Base-by-base conservation (phyloP, 2,888 invertebrate genomes). In the Bimastos eiseni region DNA sequence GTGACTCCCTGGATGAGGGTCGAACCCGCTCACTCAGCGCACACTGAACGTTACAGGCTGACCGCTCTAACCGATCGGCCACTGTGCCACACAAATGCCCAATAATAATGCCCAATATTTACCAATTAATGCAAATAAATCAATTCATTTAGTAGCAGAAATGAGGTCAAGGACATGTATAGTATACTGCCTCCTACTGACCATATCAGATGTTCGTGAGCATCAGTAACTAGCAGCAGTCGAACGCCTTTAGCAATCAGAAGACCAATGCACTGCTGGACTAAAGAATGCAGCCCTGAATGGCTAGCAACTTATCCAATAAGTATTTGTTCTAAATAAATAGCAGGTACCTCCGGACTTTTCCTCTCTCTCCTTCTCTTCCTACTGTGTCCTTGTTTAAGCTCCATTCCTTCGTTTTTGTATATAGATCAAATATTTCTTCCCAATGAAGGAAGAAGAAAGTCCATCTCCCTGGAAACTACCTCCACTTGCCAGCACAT, bases 301-400 rank as follows among this genome's bases (percentile, higher is more conserved):
- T 70, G 70, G 70, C n/a, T 70, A 70, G 70, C 55, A n/a, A n/a
- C 70, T 70, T 70, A 70, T n/a, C 70, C 30, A n/a, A 11, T 70
- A n/a, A 70, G 70, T 70, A 30, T 70, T 30, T 70, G 70, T 70
- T 70, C 30, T n/a, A 70, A 70, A n/a, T 70, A 70, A 70, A n/a
- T n/a, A n/a, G 70, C 30, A 70, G 70, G 8, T 70, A 49, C 70
- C 30, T 70, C n/a, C 30, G 70, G 70, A 70, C 70, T n/a, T n/a
- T 11, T 70, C 70, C 70, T 70, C 70, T n/a, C n/a, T n/a, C 70
- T 70, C 19, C 55, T 30, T n/a, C 70, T 70, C n/a, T n/a, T 70
- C 70, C 70, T 70, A 30, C 70, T 70, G 70, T 70, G 70, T 70
- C 70, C 70, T 70, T 70, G 70, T 70, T 70, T 70, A 70, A 70